Evolutionary conservation across 1,140 invertebrate species (phyloP).

Genomic region (Atta texana): DNA sequence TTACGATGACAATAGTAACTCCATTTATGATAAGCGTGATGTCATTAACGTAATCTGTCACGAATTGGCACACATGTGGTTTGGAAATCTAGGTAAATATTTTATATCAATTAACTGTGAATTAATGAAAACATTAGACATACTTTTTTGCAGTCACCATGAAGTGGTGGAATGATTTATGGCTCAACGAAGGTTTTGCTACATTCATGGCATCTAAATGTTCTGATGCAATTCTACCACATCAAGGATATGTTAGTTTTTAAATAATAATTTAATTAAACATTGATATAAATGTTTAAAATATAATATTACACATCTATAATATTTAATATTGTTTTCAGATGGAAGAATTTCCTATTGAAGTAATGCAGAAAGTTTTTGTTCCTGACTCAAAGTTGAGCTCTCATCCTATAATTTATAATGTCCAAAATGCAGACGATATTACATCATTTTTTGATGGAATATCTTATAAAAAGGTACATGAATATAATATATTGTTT

Average conservation of each 20-base stretch:
- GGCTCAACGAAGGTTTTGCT: slow-evolving; percentile 97
- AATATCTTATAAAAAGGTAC: slow-evolving; percentile 97
- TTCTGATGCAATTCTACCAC: slow-evolving; percentile 89
- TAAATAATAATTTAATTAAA: not conserved
- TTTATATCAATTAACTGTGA: slow-evolving; percentile 5
- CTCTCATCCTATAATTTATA: slow-evolving; percentile 95
- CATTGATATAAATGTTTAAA: not conserved
- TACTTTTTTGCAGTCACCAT: slow-evolving; percentile 91
- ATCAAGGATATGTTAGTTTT: slow-evolving; percentile 93
- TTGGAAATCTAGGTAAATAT: slow-evolving; percentile 92
- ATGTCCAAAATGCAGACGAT: slow-evolving; percentile 94
- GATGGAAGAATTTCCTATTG: slow-evolving; percentile 91
- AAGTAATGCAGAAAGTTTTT: slow-evolving; percentile 91
- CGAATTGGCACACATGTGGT: slow-evolving; percentile 97
- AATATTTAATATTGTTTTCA: slow-evolving; percentile 63
- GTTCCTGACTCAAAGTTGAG: slow-evolving; percentile 92
- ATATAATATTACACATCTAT: not conserved
- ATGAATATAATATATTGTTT: slow-evolving; percentile 26
- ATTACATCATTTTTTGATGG: slow-evolving; percentile 97
- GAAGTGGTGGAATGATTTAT: slow-evolving; percentile 97
- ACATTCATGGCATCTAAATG: slow-evolving; percentile 94
- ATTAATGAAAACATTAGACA: not conserved
- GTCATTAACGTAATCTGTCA: slow-evolving; percentile 94
- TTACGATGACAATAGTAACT: slow-evolving; percentile 90
- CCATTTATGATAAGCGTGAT: slow-evolving; percentile 91